Evolutionary conservation across 2,888 invertebrate species (phyloP).

Genomic region (Archips xylosteana): DNA sequence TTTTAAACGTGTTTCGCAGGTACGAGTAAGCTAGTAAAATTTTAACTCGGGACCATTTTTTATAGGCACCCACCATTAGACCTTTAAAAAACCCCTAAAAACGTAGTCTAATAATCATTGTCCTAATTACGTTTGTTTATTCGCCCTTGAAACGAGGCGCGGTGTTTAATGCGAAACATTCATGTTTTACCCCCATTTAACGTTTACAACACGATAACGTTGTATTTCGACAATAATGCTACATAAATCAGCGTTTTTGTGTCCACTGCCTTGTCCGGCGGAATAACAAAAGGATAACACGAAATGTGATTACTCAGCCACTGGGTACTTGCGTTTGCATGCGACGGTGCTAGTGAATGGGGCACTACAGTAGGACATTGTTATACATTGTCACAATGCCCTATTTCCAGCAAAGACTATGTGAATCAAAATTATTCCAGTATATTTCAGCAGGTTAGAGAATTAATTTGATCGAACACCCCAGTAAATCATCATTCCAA

Average conservation of each 20-base stretch:
- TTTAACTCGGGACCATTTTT: no score
- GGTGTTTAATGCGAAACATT: conserved; percentile 33
- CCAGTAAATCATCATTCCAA: no score
- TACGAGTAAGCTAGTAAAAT: no score
- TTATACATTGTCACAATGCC: no score
- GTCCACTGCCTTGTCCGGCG: conserved; percentile 59
- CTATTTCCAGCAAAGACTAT: no score
- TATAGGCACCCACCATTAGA: no score
- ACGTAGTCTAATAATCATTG: neutral
- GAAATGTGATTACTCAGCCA: conserved; percentile 79
- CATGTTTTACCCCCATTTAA: conserved; percentile 44
- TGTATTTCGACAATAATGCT: conserved; percentile 57
- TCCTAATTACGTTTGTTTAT: conserved; percentile 21
- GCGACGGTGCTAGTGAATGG: conserved; percentile 50
- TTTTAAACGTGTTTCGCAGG: no score
- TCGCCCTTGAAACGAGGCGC: conserved; percentile 37
- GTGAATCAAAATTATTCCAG: no score
- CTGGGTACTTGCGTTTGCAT: conserved; percentile 66
- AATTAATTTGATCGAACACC: no score
- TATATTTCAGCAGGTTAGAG: no score
- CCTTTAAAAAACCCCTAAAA: neutral
- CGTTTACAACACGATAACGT: conserved; percentile 45
- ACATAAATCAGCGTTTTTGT: conserved; percentile 72
- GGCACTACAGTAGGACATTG: conserved; percentile 9
- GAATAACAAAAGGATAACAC: conserved; percentile 75